Evolutionary conservation across 2,888 invertebrate species (phyloP), one percentile per base, ranked within the genome.

Genomic region (Cancer borealis): DNA sequence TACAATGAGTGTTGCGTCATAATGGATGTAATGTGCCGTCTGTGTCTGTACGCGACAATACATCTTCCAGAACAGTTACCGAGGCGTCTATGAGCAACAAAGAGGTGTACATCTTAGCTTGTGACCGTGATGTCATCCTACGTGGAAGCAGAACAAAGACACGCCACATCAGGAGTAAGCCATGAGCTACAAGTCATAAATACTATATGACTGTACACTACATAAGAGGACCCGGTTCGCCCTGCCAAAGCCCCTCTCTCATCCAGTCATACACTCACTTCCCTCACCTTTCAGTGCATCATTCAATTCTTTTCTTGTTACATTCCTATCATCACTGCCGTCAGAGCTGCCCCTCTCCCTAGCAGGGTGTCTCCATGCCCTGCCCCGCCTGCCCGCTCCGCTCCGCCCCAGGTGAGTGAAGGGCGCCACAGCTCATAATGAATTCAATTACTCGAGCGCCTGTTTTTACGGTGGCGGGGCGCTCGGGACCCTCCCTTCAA

Each of bases 391-490:
- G 26, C 39, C 54, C 92, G 84, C 88, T 45, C 89, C 47, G 26
- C 14, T 79, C 79, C 93, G 17, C 17, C 54, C 60, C 90, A 54
- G 49, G 47, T 93, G 93, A 93, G 90, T 79, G 90, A 93, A 89
- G 93, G 93, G 26, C 88, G 89, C 93, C 93, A 66, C 49, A 93
- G 45, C 90, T 93, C 90, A 93, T 93, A 93, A 93, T 93, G 93
- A 93, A 93, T 93, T 93, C 93, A 93, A 93, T 93, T 93, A 93
- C 93, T 88, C 73, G 49, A 90, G 84, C 79, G 73, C 90, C 90
- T 93, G 89, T 93, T 93, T 93, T 93, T 79, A 90, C 90, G 89
- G 88, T 47, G 60, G 88, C 47, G 49, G 87, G 87, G 30, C 88
- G 88, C 88, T 46, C 88, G 88, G 88, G 88, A 47, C 90, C 30